Evolutionary conservation across 2,113 vertebrate genomes (phyloP), one percentile per base, ranked within the genome.

Genomic region (Ochotona curzoniae): DNA sequence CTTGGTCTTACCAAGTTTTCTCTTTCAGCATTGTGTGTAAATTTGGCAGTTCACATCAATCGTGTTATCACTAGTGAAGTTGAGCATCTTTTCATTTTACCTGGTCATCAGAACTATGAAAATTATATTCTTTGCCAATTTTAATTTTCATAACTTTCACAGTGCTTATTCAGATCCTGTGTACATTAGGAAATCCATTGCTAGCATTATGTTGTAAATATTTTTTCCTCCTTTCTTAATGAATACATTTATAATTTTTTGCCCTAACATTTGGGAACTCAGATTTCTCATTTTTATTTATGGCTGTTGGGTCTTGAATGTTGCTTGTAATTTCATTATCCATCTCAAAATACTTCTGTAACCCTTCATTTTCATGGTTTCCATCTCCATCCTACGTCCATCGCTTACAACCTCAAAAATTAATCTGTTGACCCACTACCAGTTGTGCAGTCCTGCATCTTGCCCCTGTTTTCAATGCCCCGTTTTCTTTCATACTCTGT

Each of bases 211-310:
- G 8, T 11, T 83, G 7, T 81, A 80, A 86, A 44, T 74, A 85
- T 69, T 80, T 94, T 92, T 63, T 89, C 51, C 28, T 8, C 49
- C 8, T 80, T 73, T 60, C 63, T 90, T 60, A 35, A 78, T 57
- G 25, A 85, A 15, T 95, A 81, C 21, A 4, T 28, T 83, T 32
- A 28, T 88, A 83, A 90, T 83, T 47, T 84, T 82, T 79, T 81
- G 25, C 49, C 71, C 69, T n/a, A 38, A 1, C 83, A 63, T 89
- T 88, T 70, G 63, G 38, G 21, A 64, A 51, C 21, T 95, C 71
- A 74, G 1, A 57, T 89, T 93, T 75, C 64, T 82, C 21, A 54
- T 66, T 83, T 89, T 94, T 87, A 47, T 87, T 90, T 92, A 64
- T 88, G 67, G 9, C 49, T 14, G 44, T 57, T 70, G 12, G 32